Percentiles rank a stretch among this genome's conserved stretches.
Evolutionary conservation across 1,140 invertebrate genomes (phyloP).

Genomic region (Drosophila sproati): DNA sequence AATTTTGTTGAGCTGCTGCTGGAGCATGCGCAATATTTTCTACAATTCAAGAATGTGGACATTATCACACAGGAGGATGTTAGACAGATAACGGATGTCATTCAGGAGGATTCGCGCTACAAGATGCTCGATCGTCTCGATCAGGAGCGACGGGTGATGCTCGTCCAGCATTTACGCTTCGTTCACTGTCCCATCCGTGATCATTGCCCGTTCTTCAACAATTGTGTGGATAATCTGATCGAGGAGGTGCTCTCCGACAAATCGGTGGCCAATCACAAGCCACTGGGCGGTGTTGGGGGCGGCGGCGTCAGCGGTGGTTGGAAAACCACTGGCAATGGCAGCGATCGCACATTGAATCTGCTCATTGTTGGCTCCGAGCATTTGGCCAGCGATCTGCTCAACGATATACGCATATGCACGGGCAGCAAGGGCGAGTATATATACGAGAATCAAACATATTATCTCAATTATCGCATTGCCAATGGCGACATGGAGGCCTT

Average conservation of each 20-base stretch:
- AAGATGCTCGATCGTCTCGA: slow-evolving; percentile 96
- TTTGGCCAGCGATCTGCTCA: slow-evolving; percentile 91
- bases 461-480: slow-evolving; percentile 93
- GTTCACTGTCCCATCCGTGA: slow-evolving; percentile 97
- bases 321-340: slow-evolving; percentile 63
- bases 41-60: slow-evolving; percentile 95
- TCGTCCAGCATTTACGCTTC: slow-evolving; percentile 98
- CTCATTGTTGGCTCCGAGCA: slow-evolving; percentile 91
- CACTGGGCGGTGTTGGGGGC: slow-evolving; percentile 85
- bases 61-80: slow-evolving; percentile 97
- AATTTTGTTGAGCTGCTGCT: slow-evolving; percentile 97
- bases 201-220: slow-evolving; percentile 95
- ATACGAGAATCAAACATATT: slow-evolving; percentile 93
- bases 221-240: slow-evolving; percentile 95
- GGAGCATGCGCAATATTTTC: slow-evolving; percentile 97
- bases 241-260: slow-evolving; percentile 90
- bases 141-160: slow-evolving; percentile 96
- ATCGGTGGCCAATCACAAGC: slow-evolving; percentile 84
- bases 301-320: slow-evolving; percentile 73
- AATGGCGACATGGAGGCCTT: slow-evolving; percentile 89
- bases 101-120: slow-evolving; percentile 97
- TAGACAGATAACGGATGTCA: slow-evolving; percentile 95
- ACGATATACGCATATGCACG: slow-evolving; percentile 87
- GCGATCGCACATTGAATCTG: slow-evolving; percentile 90
- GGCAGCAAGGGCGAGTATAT: slow-evolving; percentile 94